Evolutionary conservation across 1,140 invertebrate genomes (phyloP).

Genomic region (Nasonia vitripennis): DNA sequence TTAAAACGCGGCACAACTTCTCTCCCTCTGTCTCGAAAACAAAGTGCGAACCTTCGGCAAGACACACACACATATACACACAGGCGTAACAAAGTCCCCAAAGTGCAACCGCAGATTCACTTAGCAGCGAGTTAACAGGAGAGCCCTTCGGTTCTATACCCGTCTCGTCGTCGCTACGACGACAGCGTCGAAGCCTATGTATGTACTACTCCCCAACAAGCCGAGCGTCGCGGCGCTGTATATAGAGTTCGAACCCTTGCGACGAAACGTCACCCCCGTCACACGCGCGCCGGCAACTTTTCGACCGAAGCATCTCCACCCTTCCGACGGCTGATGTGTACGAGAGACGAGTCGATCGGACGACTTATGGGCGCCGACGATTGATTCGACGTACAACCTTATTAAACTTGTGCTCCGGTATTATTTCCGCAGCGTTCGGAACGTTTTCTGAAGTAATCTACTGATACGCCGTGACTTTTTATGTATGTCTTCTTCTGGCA

Average conservation of each 20-base stretch:
- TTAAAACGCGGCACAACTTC: not conserved
- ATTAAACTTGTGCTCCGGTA: conserved; percentile 19
- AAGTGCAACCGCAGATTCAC: conserved; percentile 66
- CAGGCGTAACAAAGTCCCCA: conserved; percentile 55
- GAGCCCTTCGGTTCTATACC: conserved; percentile 14
- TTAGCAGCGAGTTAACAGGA: conserved; percentile 63
- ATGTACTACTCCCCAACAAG: not conserved
- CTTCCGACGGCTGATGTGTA: conserved; percentile 2
- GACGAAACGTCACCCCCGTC: conserved; percentile 4
- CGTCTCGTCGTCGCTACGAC: conserved; percentile 4
- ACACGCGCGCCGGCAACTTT: conserved; percentile 3
- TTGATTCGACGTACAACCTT: conserved; percentile 38
- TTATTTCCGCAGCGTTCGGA: no score
- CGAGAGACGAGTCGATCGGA: conserved; percentile 11
- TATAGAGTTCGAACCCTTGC: not conserved
- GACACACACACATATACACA: not conserved
- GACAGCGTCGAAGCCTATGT: not conserved
- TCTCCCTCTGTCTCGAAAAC: not conserved
- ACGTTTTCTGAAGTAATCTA: no score
- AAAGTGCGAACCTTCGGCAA: not conserved
- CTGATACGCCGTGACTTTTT: no score
- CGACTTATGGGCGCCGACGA: conserved; percentile 30
- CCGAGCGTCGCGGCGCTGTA: not conserved
- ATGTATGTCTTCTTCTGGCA: no score
- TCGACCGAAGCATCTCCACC: not conserved